Evolutionary conservation across 35 echinoderm and acorn worm genomes (phyloP).

Genomic region (Nesometra sesokonis): DNA sequence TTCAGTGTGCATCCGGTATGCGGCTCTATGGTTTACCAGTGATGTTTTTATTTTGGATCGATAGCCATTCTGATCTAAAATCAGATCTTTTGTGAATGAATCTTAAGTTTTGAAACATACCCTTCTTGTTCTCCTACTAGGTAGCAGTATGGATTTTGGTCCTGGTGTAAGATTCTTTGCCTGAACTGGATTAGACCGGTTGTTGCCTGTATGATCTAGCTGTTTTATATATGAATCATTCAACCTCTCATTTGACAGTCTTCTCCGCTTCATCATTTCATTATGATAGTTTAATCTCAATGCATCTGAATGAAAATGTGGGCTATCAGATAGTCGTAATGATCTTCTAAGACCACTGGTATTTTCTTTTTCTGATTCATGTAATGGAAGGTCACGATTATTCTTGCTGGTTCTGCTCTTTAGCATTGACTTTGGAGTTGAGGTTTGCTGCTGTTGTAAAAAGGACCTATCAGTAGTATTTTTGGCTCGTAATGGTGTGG

Average conservation of each 20-base stretch:
- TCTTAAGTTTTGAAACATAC: too few relatives aligned
- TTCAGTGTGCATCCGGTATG: too few relatives aligned
- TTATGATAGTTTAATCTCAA: neutral
- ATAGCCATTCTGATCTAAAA: too few relatives aligned
- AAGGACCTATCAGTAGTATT: neutral
- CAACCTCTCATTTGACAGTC: neutral
- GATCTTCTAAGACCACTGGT: neutral
- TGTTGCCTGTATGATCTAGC: neutral
- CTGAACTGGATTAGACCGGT: neutral
- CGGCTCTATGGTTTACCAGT: too few relatives aligned
- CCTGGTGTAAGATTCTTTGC: neutral
- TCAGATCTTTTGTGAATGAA: too few relatives aligned
- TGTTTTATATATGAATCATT: neutral
- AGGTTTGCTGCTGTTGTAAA: neutral
- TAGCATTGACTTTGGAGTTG: neutral
- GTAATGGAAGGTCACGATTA: neutral
- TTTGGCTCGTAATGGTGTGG: neutral
- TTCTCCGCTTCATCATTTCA: neutral
- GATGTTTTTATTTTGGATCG: too few relatives aligned
- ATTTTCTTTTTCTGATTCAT: neutral
- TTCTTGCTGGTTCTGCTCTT: neutral
- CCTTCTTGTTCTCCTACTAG: neutral
- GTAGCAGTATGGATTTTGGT: neutral
- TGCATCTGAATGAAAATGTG: neutral
- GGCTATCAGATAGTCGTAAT: neutral